These are phyloP conservation scores for Amaurobius ferox DNA, from an alignment of 2,888 invertebrate species.

Conservation along the genomic window DNA sequence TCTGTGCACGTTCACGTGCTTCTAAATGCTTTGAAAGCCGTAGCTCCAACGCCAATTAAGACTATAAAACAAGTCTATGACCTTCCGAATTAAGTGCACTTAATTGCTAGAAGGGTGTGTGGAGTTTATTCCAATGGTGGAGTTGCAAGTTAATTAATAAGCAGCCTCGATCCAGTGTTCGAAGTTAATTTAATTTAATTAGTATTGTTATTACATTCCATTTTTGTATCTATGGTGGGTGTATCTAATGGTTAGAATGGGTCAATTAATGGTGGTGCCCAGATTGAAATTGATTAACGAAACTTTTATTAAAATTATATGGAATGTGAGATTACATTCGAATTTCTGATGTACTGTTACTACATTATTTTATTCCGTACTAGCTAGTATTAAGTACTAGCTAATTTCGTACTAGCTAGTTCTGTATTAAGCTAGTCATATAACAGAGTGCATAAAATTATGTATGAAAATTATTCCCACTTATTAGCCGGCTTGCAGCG, in stretches of 20 bases:
- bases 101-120: conserved; percentile 5
- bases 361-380: too few relatives aligned
- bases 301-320: too few relatives aligned
- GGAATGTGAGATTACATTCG: too few relatives aligned
- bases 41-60: background rate
- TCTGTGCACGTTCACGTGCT: background rate
- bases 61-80: background rate
- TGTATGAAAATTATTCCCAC: too few relatives aligned
- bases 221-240: background rate
- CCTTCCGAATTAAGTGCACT: background rate
- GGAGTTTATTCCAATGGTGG: background rate
- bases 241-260: background rate
- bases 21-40: background rate
- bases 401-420: too few relatives aligned
- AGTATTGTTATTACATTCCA: background rate
- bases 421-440: too few relatives aligned
- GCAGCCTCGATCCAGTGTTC: background rate
- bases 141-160: background rate
- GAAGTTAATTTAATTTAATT: conserved; percentile 6
- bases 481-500: too few relatives aligned
- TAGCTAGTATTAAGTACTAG: too few relatives aligned
- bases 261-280: background rate
- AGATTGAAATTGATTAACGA: too few relatives aligned
- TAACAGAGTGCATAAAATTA: too few relatives aligned
- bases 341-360: too few relatives aligned